Conservation (phyloP, 2,888 invertebrate genomes). For the Trissoscelio sp. region DNA sequence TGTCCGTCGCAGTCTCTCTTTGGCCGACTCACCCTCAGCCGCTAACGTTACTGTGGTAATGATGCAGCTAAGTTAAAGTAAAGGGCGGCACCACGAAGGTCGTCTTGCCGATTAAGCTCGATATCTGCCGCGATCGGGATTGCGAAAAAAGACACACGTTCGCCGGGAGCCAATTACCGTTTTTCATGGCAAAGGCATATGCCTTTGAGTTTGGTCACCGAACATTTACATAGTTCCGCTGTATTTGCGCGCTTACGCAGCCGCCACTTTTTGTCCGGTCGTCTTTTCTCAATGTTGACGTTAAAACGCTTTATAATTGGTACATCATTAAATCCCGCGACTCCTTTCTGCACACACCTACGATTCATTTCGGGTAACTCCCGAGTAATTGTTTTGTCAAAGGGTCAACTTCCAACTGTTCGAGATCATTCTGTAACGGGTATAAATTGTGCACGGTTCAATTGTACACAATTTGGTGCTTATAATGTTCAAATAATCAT, state of each 20-base stretch:
- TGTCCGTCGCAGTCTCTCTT: conserved; percentile 27
- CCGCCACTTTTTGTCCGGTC: conserved; percentile 44
- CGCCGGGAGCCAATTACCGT: conserved; percentile 73
- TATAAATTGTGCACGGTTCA: conserved; percentile 48
- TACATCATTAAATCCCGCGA: conserved; percentile 58
- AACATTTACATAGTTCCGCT: conserved; percentile 65
- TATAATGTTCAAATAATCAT: conserved; percentile 48
- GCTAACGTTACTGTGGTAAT: conserved; percentile 75
- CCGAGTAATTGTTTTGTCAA: conserved; percentile 58
- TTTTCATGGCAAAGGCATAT: conserved; percentile 71
- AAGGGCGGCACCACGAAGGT: conserved; percentile 70
- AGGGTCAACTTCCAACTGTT: conserved; percentile 48
- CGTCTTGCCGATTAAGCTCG: conserved; percentile 75
- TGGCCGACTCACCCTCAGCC: conserved; percentile 65
- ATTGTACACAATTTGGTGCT: conserved; percentile 49
- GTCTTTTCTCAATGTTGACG: conserved; percentile 55
- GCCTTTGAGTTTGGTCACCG: conserved; percentile 66
- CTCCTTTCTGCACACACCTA: conserved; percentile 45
- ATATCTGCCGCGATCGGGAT: conserved; percentile 76
- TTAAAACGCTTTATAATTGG: conserved; percentile 64
- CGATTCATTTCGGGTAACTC: conserved; percentile 51
- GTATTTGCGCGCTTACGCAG: conserved; percentile 54
- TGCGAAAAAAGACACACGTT: conserved; percentile 70
- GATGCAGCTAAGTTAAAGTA: conserved; percentile 74
- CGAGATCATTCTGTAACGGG: conserved; percentile 48